Evolutionary conservation across 2,888 invertebrate genomes (phyloP), one percentile per base, ranked within the genome.

Genomic region (Agrotis segetum): DNA sequence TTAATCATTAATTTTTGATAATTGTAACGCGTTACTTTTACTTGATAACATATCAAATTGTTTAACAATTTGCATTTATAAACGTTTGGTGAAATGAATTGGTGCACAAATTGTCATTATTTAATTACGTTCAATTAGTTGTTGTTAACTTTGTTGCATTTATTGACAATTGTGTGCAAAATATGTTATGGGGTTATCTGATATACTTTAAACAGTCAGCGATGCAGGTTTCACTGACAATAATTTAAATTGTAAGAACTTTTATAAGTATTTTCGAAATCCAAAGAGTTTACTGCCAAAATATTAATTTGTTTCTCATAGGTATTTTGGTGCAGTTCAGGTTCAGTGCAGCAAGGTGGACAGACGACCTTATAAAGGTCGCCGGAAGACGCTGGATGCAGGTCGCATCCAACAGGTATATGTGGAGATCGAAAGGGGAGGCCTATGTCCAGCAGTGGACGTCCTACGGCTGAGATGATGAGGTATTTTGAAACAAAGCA

Each of bases 1-100:
- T 84, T 88, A 77, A 77, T 83, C 63, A 56, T 74, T 85, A 77
- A 62, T 61, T 74, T 67, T 55, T 13, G 67, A 77, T 74, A 65
- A 79, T 71, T 78, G 52, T 61, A 67, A 60, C 40, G 61, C 56
- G 47, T 65, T 88, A 77, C 78, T 81, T 78, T 88, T 84, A 83
- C 71, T 82, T 82, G 81, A 83, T 81, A 71, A 86, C 80, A 86
- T 87, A 88, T 88, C 87, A 88, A 89, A 90, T 91, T 92, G 91
- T 92, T 84, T 83, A 86, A 92, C 90, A 91, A 92, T 92, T 92
- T 91, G 92, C 88, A 89, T 90, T 90, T 88, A 86, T 71, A 64
- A 81, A 79, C 49, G 47, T 77, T 79, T 77, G 68, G 73, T 74
- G 60, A 76, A 82, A 72, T 63, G n/a, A 67, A 74, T 89, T 85